A percentile compares a stretch with the other conserved stretches of the same genome.
Evolutionary conservation across 2,888 invertebrate genomes (phyloP).

Genomic region (Ophioninae sp.): DNA sequence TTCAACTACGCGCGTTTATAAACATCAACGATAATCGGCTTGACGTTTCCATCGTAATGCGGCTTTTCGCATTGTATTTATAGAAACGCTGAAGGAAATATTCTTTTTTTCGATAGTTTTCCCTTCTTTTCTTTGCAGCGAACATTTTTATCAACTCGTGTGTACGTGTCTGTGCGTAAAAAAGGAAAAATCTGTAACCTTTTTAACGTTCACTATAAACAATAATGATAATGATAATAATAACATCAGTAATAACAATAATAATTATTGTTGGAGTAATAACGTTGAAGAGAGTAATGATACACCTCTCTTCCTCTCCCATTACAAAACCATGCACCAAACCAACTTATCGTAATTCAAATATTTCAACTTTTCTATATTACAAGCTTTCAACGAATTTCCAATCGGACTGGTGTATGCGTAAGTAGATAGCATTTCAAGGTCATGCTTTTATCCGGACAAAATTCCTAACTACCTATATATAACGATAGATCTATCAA

Average conservation of each 20-base stretch:
- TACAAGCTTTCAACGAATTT: constrained; percentile 72
- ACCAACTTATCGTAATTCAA: constrained; percentile 67
- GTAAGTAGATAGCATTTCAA: constrained; percentile 24
- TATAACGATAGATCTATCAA: not conserved
- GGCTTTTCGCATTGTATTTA: not conserved
- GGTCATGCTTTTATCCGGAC: constrained; percentile 21
- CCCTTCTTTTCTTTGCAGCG: not conserved
- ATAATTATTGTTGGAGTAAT: not conserved
- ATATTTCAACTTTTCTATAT: constrained; percentile 61
- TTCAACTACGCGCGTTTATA: constrained; percentile 20
- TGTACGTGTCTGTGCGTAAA: constrained; percentile 25
- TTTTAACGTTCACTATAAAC: constrained; percentile 3
- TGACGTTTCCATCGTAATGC: not conserved
- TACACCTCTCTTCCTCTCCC: constrained; percentile 44
- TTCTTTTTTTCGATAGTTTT: not conserved
- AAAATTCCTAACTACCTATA: constrained; percentile 18
- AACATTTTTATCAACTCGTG: constrained; percentile 1
- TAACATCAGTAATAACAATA: constrained; percentile 52
- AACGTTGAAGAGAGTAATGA: not conserved
- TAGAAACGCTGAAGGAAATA: not conserved
- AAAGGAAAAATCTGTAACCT: constrained; percentile 19
- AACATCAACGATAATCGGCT: constrained; percentile 17
- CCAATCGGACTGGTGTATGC: constrained; percentile 60
- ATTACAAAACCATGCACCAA: constrained; percentile 68
- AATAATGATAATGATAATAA: constrained; percentile 45